phyloP scores from a whole-genome alignment of 2,113 vertebrate species.

The Tyrannus savana region DNA sequence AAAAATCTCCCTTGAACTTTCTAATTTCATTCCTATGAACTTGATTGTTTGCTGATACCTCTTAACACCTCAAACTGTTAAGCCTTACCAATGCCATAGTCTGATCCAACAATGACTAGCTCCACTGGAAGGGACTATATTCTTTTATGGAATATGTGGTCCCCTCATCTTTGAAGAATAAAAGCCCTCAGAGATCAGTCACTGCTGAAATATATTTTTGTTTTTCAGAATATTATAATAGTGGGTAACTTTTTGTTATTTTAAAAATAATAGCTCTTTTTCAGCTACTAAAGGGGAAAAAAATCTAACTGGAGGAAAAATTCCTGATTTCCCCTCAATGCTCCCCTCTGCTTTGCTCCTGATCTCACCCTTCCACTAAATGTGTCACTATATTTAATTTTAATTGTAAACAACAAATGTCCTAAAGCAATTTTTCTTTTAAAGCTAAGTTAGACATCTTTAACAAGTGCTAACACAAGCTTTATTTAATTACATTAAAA shows the following conservation, averaged over 20 bases:
- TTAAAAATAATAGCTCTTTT: not conserved
- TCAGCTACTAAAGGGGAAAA: not conserved
- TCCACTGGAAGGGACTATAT: accelerated
- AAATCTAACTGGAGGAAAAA: not conserved
- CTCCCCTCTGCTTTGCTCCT: not conserved
- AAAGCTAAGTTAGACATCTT: not conserved
- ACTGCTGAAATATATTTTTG: not conserved
- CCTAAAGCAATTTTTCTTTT: not conserved
- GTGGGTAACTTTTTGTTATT: not conserved
- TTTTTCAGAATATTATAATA: not conserved
- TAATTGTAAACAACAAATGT: not conserved
- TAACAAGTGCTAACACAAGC: not conserved
- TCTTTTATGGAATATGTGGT: not conserved
- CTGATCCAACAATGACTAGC: not conserved
- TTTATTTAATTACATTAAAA: too few species aligned
- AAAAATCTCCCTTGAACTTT: not conserved
- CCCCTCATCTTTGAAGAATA: not conserved
- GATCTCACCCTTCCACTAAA: not conserved
- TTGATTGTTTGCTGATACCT: not conserved
- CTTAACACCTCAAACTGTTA: not conserved
- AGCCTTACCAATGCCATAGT: not conserved
- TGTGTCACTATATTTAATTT: not conserved
- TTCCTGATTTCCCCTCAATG: accelerated
- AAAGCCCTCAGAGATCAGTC: not conserved
- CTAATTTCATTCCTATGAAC: not conserved